Percentiles rank a stretch among this genome's conserved stretches.
Conservation (phyloP, 2,113 vertebrate genomes). For the Philantomba maxwellii region DNA sequence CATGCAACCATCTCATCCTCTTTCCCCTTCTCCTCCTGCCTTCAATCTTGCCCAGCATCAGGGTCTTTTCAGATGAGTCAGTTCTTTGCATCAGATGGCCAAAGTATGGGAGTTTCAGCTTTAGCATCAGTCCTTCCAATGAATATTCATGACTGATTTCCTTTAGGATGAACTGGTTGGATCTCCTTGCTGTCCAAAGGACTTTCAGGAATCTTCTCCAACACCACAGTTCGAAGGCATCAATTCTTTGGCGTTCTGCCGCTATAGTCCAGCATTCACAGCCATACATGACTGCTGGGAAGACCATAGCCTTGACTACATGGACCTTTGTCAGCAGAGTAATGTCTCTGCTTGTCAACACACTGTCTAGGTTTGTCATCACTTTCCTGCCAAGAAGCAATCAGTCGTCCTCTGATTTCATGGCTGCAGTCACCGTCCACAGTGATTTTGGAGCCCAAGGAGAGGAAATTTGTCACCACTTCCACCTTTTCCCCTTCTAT, state of each 20-base stretch:
- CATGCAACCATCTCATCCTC: background rate
- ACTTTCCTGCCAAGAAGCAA: background rate
- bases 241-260: background rate
- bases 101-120: background rate
- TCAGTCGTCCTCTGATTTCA: background rate
- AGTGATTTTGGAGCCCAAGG: background rate
- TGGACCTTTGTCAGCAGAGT: background rate
- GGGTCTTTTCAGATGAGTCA: background rate
- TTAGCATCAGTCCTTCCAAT: background rate
- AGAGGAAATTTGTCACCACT: background rate
- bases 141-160: background rate
- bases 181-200: background rate
- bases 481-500: background rate
- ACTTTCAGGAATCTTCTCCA: background rate
- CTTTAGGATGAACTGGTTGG: background rate
- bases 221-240: background rate
- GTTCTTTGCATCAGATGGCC: background rate
- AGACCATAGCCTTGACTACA: background rate
- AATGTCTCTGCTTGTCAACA: background rate
- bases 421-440: background rate
- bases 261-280: background rate
- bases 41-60: background rate
- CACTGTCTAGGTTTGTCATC: background rate
- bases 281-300: background rate
- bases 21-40: background rate